Percentiles rank a stretch among this genome's conserved stretches.
These are phyloP conservation scores for Agapostemon virescens DNA, from an alignment of 2,888 invertebrate genomes.

Conservation along the genomic window DNA sequence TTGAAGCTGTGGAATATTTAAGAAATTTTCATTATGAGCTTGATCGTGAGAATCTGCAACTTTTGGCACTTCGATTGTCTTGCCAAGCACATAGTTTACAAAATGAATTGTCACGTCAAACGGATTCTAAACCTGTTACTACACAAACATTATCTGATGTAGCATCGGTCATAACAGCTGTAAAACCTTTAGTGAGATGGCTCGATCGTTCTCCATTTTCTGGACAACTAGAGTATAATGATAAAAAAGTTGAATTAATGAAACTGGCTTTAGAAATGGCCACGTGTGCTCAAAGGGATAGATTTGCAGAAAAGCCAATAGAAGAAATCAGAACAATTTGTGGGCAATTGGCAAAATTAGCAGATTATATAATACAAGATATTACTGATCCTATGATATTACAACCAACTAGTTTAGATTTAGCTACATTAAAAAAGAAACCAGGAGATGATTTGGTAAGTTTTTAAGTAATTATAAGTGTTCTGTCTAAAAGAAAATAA, in stretches of 20 bases:
- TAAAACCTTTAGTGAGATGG: conserved; percentile 95
- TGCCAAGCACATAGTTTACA: conserved; percentile 90
- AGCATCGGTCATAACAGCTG: conserved; percentile 90
- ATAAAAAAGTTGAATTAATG: conserved; percentile 87
- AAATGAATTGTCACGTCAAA: conserved; percentile 85
- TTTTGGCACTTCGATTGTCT: conserved; percentile 91
- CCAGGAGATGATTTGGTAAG: conserved; percentile 89
- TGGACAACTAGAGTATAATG: conserved; percentile 86
- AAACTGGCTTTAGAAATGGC: conserved; percentile 92
- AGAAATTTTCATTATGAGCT: conserved; percentile 95
- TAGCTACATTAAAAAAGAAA: conserved; percentile 91
- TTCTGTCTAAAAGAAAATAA: not conserved
- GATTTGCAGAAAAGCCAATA: conserved; percentile 93
- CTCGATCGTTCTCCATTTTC: conserved; percentile 88
- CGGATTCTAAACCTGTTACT: conserved; percentile 84
- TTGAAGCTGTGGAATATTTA: conserved; percentile 95
- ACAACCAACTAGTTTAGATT: conserved; percentile 94
- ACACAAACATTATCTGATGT: conserved; percentile 93
- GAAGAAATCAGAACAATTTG: conserved; percentile 88
- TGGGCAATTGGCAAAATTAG: conserved; percentile 87
- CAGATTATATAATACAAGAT: conserved; percentile 93
- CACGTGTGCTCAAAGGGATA: conserved; percentile 93
- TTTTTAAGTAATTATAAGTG: conserved; percentile 16
- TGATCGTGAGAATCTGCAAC: conserved; percentile 95
- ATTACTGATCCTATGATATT: conserved; percentile 94